Percentiles rank a stretch among this genome's conserved stretches.
phyloP scores from a whole-genome alignment of 1,140 invertebrate genomes.

The Kradibia gibbosae region DNA sequence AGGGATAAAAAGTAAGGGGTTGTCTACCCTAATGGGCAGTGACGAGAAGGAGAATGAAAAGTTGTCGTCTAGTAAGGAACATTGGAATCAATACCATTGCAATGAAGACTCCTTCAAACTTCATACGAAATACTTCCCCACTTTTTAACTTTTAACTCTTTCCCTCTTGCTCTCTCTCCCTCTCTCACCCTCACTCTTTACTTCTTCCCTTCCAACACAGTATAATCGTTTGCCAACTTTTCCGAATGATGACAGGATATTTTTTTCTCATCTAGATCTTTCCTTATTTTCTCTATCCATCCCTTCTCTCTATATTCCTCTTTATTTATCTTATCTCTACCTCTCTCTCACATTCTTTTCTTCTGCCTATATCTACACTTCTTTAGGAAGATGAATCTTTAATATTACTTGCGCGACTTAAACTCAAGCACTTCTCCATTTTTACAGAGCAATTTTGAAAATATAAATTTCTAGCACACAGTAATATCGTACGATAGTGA shows the following conservation, averaged over 20 bases:
- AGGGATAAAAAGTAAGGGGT: slow-evolving; percentile 72
- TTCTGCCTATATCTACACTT: slow-evolving; percentile 51
- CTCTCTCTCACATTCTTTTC: slow-evolving; percentile 38
- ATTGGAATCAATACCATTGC: slow-evolving; percentile 74
- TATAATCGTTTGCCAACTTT: slow-evolving; percentile 44
- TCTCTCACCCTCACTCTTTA: slow-evolving; percentile 51
- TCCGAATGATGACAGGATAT: slow-evolving; percentile 27
- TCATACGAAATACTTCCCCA: slow-evolving; percentile 44
- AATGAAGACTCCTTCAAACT: slow-evolving; percentile 66
- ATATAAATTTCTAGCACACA: not conserved
- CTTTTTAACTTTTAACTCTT: slow-evolving; percentile 69
- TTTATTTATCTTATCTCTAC: not conserved
- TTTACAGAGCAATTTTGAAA: slow-evolving; percentile 29
- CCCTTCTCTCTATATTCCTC: slow-evolving; percentile 44
- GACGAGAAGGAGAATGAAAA: slow-evolving; percentile 11
- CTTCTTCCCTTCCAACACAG: slow-evolving; percentile 49
- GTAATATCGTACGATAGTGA: slow-evolving; percentile 20
- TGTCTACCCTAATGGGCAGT: slow-evolving; percentile 64
- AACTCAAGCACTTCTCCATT: slow-evolving; percentile 3
- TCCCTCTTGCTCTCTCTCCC: slow-evolving; percentile 62
- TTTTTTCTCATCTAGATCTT: slow-evolving; percentile 32
- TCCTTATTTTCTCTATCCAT: slow-evolving; percentile 25
- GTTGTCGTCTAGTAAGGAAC: slow-evolving; percentile 71
- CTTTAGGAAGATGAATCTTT: slow-evolving; percentile 39
- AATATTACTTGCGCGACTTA: slow-evolving; percentile 42